Base-by-base conservation (phyloP, 1,140 invertebrate genomes). In the Tetragonula clypearis region DNA sequence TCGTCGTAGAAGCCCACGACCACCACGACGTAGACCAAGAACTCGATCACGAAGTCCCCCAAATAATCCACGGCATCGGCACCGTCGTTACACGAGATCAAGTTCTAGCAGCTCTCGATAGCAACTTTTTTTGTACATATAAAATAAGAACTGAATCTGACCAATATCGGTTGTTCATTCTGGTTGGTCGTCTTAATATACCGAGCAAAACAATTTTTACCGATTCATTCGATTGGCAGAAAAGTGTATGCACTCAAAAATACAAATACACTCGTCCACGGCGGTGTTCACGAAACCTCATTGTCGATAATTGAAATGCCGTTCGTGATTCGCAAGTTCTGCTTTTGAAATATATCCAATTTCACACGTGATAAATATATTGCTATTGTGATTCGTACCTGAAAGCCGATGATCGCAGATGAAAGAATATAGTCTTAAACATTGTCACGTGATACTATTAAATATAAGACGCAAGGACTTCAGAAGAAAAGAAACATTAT, bases 21-120 rank as follows among this genome's bases (percentile, higher is more conserved):
- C 96, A 55, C 95, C 96, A 21, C 94, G 96, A 66, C 95, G 96
- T 68, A 95, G 96, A 85, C 95, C 95, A 58, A 95, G 96, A 87
- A 95, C 95, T 55, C 95, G 96, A 85, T 96, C 96, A 0, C 94
- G 96, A 21, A 96, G 96, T 91, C 95, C 96, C 62, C 95, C 95
- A 15, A 95, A 96, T 91, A 95, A 95, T 77, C 92, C 94, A 23
- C 93, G 95, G 26, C 96, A 96, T 80, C 94, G 96, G 84, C 96
- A 97, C 87, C 96, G 97, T 86, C 96, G 97, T 87, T 97, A 97
- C 94, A 97, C 97, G 90, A 96, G 97, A 92, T 98, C 97, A 82
- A 97, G 96, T 89, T 97, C 97, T 19, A 97, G 97, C 92, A 97
- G 97, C 92, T 97, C 97, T 86, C 96, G 97, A 95, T 97, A 96